A percentile compares a stretch with the other conserved stretches of the same genome.
These are phyloP conservation scores for Tachina grossa DNA, from an alignment of 2,888 invertebrate genomes.

Conservation along the genomic window DNA sequence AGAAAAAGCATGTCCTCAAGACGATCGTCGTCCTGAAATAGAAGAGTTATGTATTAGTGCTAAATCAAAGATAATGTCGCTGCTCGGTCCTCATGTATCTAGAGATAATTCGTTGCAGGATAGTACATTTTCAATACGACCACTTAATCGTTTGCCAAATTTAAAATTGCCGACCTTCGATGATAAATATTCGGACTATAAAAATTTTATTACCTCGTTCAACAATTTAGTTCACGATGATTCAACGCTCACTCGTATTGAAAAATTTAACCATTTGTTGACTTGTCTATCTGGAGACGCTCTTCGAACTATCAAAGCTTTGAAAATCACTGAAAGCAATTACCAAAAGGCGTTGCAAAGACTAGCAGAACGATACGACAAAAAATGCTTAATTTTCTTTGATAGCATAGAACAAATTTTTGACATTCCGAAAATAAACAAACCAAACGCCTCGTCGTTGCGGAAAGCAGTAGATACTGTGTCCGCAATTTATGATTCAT, in stretches of 20 bases:
- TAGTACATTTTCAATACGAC: too few species aligned
- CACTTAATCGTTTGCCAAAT: slow-evolving; percentile 13
- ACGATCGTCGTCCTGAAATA: too few species aligned
- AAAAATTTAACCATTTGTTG: slow-evolving; percentile 41
- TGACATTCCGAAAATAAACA: slow-evolving; percentile 20
- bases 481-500: slow-evolving; percentile 28
- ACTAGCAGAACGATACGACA: slow-evolving; percentile 36
- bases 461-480: slow-evolving; percentile 23
- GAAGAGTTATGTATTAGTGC: too few species aligned
- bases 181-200: slow-evolving; percentile 21
- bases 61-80: too few species aligned
- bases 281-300: slow-evolving; percentile 43
- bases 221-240: slow-evolving; percentile 27
- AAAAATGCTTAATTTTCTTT: slow-evolving; percentile 30
- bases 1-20: too few species aligned
- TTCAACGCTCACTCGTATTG: slow-evolving; percentile 5
- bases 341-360: slow-evolving; percentile 2
- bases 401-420: slow-evolving; percentile 24
- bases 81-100: too few species aligned
- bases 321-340: slow-evolving; percentile 22
- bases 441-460: neutral
- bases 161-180: slow-evolving; percentile 19
- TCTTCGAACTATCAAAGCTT: neutral
- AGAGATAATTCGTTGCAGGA: too few species aligned
- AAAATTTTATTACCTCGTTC: slow-evolving; percentile 6